Conservation (phyloP, 2,113 vertebrate species). For the Oxygymnocypris stewartii region DNA sequence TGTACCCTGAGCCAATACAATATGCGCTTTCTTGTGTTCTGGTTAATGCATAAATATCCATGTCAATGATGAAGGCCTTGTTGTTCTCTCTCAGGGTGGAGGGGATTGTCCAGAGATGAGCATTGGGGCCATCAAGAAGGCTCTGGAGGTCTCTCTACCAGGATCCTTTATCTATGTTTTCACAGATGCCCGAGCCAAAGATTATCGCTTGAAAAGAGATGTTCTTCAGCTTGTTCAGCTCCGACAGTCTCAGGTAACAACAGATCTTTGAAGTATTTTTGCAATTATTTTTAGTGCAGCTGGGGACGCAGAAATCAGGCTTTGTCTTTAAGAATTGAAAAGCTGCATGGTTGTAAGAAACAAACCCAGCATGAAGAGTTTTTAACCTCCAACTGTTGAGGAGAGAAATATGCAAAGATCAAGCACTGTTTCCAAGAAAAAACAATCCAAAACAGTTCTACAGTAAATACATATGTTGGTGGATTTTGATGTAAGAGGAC, state of each 20-base stretch:
- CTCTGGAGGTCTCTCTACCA: conserved; percentile 84
- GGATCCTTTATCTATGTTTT: conserved; percentile 92
- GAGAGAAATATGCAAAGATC: too few relatives aligned
- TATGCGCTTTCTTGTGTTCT: neutral
- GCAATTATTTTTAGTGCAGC: neutral
- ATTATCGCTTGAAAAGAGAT: conserved; percentile 82
- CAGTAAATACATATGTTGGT: too few relatives aligned
- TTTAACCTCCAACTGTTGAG: too few relatives aligned
- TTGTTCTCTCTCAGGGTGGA: conserved; percentile 77
- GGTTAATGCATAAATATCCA: conserved; percentile 4
- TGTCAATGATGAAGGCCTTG: conserved; percentile 24
- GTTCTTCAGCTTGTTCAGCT: conserved; percentile 85
- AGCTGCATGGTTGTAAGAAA: too few relatives aligned
- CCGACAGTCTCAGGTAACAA: conserved; percentile 86
- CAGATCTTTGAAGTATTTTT: neutral
- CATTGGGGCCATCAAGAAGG: conserved; percentile 85
- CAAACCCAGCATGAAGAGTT: too few relatives aligned
- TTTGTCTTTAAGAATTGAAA: neutral
- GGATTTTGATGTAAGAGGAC: too few relatives aligned
- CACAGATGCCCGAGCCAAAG: conserved; percentile 92
- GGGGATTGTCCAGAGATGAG: conserved; percentile 97
- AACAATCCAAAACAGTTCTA: too few relatives aligned
- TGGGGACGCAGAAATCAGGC: neutral
- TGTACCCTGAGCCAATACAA: neutral
- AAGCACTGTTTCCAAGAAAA: too few relatives aligned